phyloP scores from a whole-genome alignment of 2,888 invertebrate genomes.

The Melanchra persicariae region DNA sequence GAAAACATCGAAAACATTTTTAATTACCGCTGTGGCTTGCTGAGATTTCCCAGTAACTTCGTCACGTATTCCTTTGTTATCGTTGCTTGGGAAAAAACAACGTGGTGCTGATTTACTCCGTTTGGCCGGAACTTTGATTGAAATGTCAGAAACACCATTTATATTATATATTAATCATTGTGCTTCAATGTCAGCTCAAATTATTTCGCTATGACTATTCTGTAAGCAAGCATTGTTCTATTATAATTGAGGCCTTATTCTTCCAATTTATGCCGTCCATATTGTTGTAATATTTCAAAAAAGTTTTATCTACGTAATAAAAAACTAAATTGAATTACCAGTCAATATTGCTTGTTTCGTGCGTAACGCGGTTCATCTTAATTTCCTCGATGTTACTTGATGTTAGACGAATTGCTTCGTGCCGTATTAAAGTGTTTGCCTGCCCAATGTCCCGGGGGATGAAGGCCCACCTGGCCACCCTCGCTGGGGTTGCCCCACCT shows the following conservation, averaged over 20 bases:
- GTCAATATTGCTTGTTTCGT: conserved; percentile 15
- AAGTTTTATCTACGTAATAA: background rate
- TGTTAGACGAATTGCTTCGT: conserved; percentile 75
- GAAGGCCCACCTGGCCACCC: conserved; percentile 63
- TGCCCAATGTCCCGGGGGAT: conserved; percentile 69
- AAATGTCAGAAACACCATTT: conserved; percentile 40
- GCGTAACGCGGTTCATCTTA: conserved; percentile 63
- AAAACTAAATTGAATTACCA: conserved; percentile 33
- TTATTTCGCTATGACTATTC: conserved; percentile 8
- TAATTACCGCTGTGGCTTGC: conserved; percentile 54
- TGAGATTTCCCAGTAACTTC: conserved; percentile 42
- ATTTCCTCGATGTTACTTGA: conserved; percentile 69
- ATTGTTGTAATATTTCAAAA: background rate
- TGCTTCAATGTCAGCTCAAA: conserved; percentile 37
- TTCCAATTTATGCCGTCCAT: background rate
- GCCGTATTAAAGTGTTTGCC: conserved; percentile 79
- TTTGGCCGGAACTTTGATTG: conserved; percentile 38
- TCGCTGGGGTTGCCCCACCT: conserved; percentile 48
- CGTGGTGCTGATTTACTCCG: conserved; percentile 26
- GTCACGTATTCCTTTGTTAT: conserved; percentile 50
- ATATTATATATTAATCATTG: conserved; percentile 29
- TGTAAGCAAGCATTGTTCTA: conserved; percentile 31
- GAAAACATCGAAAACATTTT: conserved; percentile 57
- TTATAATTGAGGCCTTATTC: background rate
- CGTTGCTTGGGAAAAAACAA: conserved; percentile 18